Conservation (phyloP, 2,888 invertebrate genomes). For the Plebejus melissa region DNA sequence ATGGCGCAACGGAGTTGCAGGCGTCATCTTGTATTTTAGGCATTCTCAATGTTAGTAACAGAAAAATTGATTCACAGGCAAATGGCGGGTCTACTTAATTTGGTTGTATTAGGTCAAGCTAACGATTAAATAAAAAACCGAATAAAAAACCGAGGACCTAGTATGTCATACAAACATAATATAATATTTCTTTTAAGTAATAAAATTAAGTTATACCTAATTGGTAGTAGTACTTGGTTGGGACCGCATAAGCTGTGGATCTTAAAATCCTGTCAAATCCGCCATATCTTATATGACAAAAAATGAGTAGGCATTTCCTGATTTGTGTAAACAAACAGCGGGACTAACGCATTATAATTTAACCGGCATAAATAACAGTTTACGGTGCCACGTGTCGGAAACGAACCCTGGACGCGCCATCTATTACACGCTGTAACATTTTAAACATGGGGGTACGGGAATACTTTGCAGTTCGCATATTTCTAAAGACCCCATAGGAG, state of each 20-base stretch:
- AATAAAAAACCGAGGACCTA: too few relatives aligned
- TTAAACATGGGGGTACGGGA: constrained; percentile 30
- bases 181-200: too few relatives aligned
- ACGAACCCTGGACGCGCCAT: constrained; percentile 45
- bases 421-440: constrained; percentile 50
- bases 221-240: neutral
- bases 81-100: too few relatives aligned
- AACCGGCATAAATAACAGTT: constrained; percentile 18
- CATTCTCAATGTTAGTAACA: too few relatives aligned
- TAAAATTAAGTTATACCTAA: too few relatives aligned
- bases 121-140: too few relatives aligned
- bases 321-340: neutral
- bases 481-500: neutral
- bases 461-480: constrained; percentile 14
- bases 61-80: too few relatives aligned
- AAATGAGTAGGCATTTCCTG: neutral
- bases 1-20: too few relatives aligned
- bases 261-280: neutral
- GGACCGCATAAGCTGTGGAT: neutral
- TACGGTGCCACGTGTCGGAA: constrained; percentile 55
- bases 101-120: too few relatives aligned
- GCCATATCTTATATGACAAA: neutral
- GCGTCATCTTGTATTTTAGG: too few relatives aligned
- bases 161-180: too few relatives aligned
- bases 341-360: constrained; percentile 9